Conservation (phyloP, 2,888 invertebrate genomes). For the Leptopilina drosophilae region DNA sequence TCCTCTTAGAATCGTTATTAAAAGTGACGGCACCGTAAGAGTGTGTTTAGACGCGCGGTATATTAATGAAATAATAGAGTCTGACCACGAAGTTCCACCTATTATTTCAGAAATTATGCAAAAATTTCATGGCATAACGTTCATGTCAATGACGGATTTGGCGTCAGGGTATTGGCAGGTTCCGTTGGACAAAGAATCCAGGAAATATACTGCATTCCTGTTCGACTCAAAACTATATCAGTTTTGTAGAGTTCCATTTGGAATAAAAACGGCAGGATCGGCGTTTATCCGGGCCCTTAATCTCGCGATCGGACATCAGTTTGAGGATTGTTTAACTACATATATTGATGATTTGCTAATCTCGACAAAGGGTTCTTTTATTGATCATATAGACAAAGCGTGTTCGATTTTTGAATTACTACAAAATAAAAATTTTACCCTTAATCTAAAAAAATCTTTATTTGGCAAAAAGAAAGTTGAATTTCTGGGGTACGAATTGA, state of each 20-base stretch:
- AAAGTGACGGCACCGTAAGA: not conserved
- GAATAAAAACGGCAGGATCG: not conserved
- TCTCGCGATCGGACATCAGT: not conserved
- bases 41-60: too few relatives aligned
- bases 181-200: not conserved
- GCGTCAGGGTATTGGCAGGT: not conserved
- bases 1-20: not conserved
- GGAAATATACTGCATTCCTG: not conserved
- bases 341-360: too few relatives aligned
- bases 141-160: not conserved
- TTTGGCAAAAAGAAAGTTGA: too few relatives aligned
- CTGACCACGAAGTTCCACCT: constrained; percentile 62
- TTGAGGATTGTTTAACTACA: too few relatives aligned
- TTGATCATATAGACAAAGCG: too few relatives aligned
- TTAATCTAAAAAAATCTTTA: too few relatives aligned
- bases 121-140: not conserved
- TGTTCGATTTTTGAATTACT: too few relatives aligned
- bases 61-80: constrained; percentile 26
- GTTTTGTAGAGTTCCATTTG: not conserved
- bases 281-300: not conserved
- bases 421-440: too few relatives aligned
- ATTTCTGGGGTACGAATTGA: too few relatives aligned
- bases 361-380: too few relatives aligned
- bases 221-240: not conserved
- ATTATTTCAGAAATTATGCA: constrained; percentile 42